Percentiles rank a stretch among this genome's conserved stretches.
These are phyloP conservation scores for Mustelus asterias DNA, from an alignment of 2,113 vertebrate species.

Conservation along the genomic window DNA sequence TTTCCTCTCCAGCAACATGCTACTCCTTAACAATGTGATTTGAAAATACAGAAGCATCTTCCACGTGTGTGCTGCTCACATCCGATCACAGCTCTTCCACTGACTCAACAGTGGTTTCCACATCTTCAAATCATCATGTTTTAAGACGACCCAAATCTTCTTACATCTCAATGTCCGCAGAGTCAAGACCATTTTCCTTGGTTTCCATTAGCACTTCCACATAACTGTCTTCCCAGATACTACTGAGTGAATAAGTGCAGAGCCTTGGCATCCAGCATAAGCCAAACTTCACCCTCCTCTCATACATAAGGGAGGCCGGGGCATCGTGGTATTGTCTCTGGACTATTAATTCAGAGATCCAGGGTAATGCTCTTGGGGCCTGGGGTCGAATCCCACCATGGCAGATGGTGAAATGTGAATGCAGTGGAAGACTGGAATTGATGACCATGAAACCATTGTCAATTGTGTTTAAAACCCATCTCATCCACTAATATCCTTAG, in stretches of 20 bases:
- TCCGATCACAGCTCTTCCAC: neutral
- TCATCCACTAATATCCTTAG: too few species aligned
- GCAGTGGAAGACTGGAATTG: too few species aligned
- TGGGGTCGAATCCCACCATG: too few species aligned
- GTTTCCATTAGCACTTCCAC: neutral
- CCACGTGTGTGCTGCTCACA: neutral
- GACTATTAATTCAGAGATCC: too few species aligned
- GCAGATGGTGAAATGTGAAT: too few species aligned
- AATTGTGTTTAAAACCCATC: too few species aligned
- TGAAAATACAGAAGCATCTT: neutral
- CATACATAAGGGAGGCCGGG: neutral
- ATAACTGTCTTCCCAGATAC: neutral
- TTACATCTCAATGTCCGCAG: neutral
- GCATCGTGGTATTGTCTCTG: too few species aligned
- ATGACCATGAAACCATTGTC: too few species aligned
- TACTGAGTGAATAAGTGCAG: neutral
- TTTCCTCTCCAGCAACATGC: neutral
- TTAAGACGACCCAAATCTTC: neutral
- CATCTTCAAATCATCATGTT: neutral
- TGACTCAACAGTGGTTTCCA: neutral
- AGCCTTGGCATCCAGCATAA: neutral
- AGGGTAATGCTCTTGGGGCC: too few species aligned
- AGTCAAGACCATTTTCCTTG: neutral
- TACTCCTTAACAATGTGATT: neutral
- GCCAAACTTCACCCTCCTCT: neutral